Evolutionary conservation across 2,888 invertebrate genomes (phyloP).

Genomic region (Euclidia mi): DNA sequence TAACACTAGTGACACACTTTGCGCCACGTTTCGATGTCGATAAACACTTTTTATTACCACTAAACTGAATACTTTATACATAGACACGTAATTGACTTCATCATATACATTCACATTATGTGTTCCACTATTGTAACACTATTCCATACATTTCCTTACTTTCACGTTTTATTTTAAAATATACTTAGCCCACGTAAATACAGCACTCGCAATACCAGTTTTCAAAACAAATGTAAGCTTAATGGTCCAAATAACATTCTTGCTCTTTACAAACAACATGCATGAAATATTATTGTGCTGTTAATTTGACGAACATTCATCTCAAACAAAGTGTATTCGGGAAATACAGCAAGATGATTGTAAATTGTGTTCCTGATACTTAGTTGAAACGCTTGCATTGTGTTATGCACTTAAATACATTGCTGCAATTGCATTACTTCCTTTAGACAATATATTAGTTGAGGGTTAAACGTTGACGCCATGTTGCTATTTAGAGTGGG

Average conservation of each 20-base stretch:
- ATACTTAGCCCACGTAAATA: neutral
- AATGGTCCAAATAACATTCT: conserved; percentile 11
- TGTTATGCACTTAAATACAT: conserved; percentile 71
- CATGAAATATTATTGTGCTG: conserved; percentile 31
- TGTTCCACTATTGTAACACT: neutral
- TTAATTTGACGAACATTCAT: conserved; percentile 47
- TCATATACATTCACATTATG: neutral
- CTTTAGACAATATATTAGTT: conserved; percentile 62
- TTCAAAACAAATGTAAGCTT: conserved; percentile 8
- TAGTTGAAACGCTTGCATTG: conserved; percentile 70
- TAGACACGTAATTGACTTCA: conserved; percentile 7
- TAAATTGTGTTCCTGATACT: conserved; percentile 67
- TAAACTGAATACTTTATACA: conserved; percentile 28
- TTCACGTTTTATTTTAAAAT: neutral
- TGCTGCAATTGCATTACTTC: conserved; percentile 72
- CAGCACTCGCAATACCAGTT: neutral
- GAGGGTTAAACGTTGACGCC: conserved; percentile 31
- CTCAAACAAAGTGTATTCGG: conserved; percentile 61
- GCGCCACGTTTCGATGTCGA: conserved; percentile 56
- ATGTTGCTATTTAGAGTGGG: conserved; percentile 29
- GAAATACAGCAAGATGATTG: conserved; percentile 63
- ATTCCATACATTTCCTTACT: neutral
- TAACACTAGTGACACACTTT: conserved; percentile 63
- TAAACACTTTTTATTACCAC: conserved; percentile 44
- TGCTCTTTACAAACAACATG: conserved; percentile 15